These are phyloP conservation scores for Corvus hawaiiensis DNA, from an alignment of 2,113 vertebrate species.

Conservation along the genomic window DNA sequence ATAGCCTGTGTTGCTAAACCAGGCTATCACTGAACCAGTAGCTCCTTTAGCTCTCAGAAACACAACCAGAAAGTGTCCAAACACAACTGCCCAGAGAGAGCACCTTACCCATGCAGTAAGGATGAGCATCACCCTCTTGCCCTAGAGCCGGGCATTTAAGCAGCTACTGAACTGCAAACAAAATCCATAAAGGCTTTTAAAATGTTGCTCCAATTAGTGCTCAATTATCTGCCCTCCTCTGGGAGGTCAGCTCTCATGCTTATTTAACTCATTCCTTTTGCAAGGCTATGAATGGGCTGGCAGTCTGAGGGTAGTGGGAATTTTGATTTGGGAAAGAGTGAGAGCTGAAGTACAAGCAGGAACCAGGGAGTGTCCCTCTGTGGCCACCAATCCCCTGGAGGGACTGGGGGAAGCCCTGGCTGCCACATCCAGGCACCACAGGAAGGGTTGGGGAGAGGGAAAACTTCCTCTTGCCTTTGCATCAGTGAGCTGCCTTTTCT, in stretches of 20 bases:
- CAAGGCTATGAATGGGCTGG: neutral
- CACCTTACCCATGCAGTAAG: neutral
- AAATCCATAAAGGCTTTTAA: neutral
- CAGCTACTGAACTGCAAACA: neutral
- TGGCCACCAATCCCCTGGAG: neutral
- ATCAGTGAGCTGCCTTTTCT: neutral
- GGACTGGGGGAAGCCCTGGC: neutral
- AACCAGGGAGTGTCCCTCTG: neutral
- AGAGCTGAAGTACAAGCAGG: neutral
- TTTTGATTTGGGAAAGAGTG: neutral
- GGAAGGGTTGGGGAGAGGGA: neutral
- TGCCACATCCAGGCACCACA: neutral
- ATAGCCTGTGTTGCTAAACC: neutral
- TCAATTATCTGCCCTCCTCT: neutral
- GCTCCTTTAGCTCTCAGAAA: neutral
- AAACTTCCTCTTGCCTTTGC: neutral
- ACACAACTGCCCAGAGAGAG: neutral
- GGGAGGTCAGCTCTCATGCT: neutral
- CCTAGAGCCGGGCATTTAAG: neutral
- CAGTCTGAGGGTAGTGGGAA: neutral
- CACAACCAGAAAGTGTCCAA: neutral
- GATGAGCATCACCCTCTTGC: neutral
- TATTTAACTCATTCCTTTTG: neutral
- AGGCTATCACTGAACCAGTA: neutral
- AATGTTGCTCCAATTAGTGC: neutral